Evolutionary conservation across 2,113 vertebrate species (phyloP).

Genomic region (cattle (Bos taurus)): ARS-UCD2.0 NC_037336.1:65574501-65575000

Average conservation of each 20-base stretch:
- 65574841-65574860: not conserved
- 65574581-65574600: no score
- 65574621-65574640: no score
- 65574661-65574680: no score
- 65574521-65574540: no score
- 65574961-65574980: not conserved
- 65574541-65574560: no score
- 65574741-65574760: not conserved
- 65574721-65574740: not conserved
- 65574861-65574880: not conserved
- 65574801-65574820: not conserved
- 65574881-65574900: not conserved
- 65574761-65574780: not conserved
- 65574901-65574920: not conserved
- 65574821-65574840: not conserved
- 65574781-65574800: slow-evolving; percentile 11
- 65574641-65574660: no score
- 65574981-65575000: not conserved
- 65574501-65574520: no score
- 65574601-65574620: no score
- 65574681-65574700: no score
- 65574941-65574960: not conserved
- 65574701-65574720: not conserved
- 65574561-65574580: no score
- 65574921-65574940: not conserved